These are phyloP conservation scores for Cacatua alba DNA, from an alignment of 2,113 vertebrate genomes.

Conservation along the genomic window DNA sequence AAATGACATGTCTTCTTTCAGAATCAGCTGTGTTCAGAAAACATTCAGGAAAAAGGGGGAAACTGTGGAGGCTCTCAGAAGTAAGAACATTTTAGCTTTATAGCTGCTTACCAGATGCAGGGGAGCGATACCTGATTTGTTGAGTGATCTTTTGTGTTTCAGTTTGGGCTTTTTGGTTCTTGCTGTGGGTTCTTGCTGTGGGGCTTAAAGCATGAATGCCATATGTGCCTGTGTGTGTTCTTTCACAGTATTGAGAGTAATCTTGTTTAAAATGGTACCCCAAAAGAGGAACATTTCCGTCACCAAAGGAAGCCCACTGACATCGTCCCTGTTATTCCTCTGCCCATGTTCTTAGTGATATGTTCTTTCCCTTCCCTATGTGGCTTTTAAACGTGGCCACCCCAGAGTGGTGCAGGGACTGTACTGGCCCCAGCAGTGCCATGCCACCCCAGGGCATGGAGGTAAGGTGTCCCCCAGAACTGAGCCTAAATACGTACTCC, in stretches of 20 bases:
- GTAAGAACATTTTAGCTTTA: constrained; percentile 71
- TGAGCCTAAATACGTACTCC: not conserved
- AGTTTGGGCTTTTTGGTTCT: not conserved
- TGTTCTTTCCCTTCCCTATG: rapidly evolving
- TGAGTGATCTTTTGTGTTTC: not conserved
- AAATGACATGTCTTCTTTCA: constrained; percentile 72
- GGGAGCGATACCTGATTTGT: not conserved
- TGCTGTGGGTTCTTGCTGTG: not conserved
- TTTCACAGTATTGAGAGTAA: not conserved
- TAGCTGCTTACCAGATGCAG: not conserved
- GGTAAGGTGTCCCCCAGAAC: not conserved
- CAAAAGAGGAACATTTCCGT: not conserved
- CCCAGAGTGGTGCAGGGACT: rapidly evolving
- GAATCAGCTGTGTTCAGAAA: constrained; percentile 92
- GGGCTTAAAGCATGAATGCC: not conserved
- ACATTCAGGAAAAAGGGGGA: constrained; percentile 87
- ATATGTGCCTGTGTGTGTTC: not conserved
- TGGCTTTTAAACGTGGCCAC: not conserved
- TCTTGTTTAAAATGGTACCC: not conserved
- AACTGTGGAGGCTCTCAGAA: constrained; percentile 90
- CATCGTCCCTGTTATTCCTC: not conserved
- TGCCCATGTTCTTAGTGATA: rapidly evolving
- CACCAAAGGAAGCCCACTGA: not conserved
- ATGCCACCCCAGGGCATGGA: rapidly evolving
- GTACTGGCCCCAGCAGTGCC: not conserved